These are phyloP conservation scores for Benthosema pterotum DNA, from an alignment of 2,797 vertebrate genomes.

Conservation along the genomic window DNA sequence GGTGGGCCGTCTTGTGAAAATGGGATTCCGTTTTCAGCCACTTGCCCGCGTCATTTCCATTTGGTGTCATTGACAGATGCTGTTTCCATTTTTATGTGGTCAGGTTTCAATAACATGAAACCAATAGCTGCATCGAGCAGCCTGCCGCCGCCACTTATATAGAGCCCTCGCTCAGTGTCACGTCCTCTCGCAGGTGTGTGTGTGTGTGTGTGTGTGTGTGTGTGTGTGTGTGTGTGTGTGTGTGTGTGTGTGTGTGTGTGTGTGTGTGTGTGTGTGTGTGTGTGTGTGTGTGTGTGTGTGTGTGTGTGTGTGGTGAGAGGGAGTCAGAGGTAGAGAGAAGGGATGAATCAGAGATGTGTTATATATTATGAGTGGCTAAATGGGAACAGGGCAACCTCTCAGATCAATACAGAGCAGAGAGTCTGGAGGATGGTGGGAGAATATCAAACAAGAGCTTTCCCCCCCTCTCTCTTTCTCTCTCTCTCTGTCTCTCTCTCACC, in stretches of 20 bases:
- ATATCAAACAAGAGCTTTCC: constrained; percentile 58
- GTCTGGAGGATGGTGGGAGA: constrained; percentile 57
- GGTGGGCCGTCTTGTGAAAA: constrained; percentile 21
- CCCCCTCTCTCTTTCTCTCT: background rate
- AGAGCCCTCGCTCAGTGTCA: constrained; percentile 57
- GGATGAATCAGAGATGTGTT: constrained; percentile 72
- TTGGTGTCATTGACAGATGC: constrained; percentile 71
- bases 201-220: background rate
- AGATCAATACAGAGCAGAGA: constrained; percentile 71
- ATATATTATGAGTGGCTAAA: constrained; percentile 76
- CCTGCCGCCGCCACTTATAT: constrained; percentile 64
- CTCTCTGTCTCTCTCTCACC: background rate
- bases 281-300: constrained; percentile 23
- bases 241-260: background rate
- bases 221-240: constrained; percentile 35
- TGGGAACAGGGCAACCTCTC: constrained; percentile 67
- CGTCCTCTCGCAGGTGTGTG: constrained; percentile 43
- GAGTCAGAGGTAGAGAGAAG: constrained; percentile 16
- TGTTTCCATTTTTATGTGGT: constrained; percentile 67
- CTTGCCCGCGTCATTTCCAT: constrained; percentile 52
- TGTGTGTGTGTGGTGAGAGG: constrained; percentile 10
- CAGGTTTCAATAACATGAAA: constrained; percentile 75
- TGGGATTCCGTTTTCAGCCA: background rate
- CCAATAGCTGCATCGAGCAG: constrained; percentile 62
- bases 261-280: constrained; percentile 27